A percentile compares a stretch with the other conserved stretches of the same genome.
These are phyloP conservation scores for Nixonia krombeini DNA, from an alignment of 1,140 invertebrate species.

Conservation along the genomic window DNA sequence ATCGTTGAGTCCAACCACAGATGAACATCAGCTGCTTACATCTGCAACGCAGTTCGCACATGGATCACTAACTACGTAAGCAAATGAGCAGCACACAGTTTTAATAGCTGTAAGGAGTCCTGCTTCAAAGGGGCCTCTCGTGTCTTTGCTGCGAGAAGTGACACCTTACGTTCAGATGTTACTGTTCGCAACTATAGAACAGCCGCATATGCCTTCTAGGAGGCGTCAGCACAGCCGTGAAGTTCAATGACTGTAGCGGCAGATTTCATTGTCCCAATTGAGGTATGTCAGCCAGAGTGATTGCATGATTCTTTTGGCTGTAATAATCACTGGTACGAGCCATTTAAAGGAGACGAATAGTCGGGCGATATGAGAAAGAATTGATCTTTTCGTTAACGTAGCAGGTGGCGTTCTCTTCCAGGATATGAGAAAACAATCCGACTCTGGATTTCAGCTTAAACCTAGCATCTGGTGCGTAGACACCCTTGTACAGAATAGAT, in stretches of 20 bases:
- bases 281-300: not conserved
- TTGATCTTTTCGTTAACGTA: constrained; percentile 14
- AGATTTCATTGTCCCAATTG: not conserved
- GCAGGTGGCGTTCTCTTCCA: too few relatives aligned
- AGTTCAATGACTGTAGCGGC: not conserved
- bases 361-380: constrained; percentile 45
- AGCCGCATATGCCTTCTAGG: constrained; percentile 5
- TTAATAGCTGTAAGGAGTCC: not conserved
- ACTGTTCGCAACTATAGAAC: constrained; percentile 7
- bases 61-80: not conserved
- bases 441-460: too few relatives aligned
- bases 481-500: too few relatives aligned
- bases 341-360: constrained; percentile 22
- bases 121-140: constrained; percentile 14
- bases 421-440: too few relatives aligned
- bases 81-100: constrained; percentile 5
- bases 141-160: constrained; percentile 9
- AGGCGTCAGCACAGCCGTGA: constrained; percentile 16
- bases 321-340: constrained; percentile 36
- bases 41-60: not conserved
- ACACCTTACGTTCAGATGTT: not conserved
- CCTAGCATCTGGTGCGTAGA: too few relatives aligned
- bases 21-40: not conserved
- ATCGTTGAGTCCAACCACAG: constrained; percentile 8
- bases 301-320: constrained; percentile 45